Evolutionary conservation across 2,888 invertebrate species (phyloP), one percentile per base, ranked within the genome.

Genomic region (Syritta pipiens): DNA sequence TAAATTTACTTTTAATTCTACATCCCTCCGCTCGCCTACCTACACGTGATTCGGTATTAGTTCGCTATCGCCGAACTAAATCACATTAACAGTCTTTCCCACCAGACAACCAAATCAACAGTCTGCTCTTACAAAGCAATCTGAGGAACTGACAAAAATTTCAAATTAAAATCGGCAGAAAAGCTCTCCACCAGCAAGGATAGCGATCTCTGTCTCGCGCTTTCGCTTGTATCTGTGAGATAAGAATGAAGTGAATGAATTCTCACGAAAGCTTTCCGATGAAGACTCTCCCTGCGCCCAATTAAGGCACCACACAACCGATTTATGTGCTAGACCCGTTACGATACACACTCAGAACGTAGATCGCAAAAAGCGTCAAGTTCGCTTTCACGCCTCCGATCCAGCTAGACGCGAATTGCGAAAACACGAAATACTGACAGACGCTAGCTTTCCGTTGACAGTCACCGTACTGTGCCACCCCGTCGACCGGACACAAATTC

Each of bases 391-490:
- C 55, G 32, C 55, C 3, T 53, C 28, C 14, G 3, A 9, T 19
- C 14, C 9, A 24, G 12, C 17, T 12, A 6, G 7, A 49, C 30
- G 53, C 37, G 51, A 53, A 10, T 68, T 19, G 46, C 65, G 35
- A 65, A 53, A 68, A 68, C 9, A 59, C 57, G 28, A 57, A 63
- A 48, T 32, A 63, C 65, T 35, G 49, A 59, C 20, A 49, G 4
- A 57, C 55, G 53, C 46, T 35, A 77, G 77, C 72, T 77, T 77
- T 77, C 5, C 14, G 63, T 59, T 77, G 76, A 77, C 57, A 71
- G 63, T 51, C 40, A 26, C 57, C 30, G 59, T 65, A 46, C 63
- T 53, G n/a, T n/a, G n/a, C n/a, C n/a, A 53, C 59, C 63, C 46
- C 46, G 5, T 42, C 60, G 46, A 71, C 67, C 46, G 60, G 60